Conservation (phyloP, 1,140 invertebrate genomes). For the Zaprionus lachaisei region DNA sequence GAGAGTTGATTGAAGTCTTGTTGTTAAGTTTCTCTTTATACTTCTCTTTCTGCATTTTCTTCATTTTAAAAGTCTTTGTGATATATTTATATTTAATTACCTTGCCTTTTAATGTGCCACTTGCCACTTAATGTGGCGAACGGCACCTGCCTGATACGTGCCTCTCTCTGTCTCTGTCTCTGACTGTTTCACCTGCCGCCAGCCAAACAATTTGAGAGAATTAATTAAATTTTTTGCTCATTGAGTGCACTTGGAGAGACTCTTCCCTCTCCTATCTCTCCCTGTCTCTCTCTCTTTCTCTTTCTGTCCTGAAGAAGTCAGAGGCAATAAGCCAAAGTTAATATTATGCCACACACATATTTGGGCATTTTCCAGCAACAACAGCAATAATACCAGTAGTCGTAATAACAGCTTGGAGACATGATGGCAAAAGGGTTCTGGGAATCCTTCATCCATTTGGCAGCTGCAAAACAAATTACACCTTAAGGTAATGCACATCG, state of each 20-base stretch:
- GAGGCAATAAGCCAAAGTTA: slow-evolving; percentile 41
- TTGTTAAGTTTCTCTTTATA: too few species aligned
- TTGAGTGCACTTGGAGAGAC: slow-evolving; percentile 49
- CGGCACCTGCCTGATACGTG: background rate
- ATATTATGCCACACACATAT: slow-evolving; percentile 56
- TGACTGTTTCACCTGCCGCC: background rate
- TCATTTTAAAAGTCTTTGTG: background rate
- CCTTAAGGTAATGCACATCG: slow-evolving; percentile 54
- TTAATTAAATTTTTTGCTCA: slow-evolving; percentile 70
- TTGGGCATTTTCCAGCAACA: slow-evolving; percentile 19
- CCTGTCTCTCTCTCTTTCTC: background rate
- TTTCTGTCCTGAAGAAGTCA: background rate
- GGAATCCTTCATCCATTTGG: slow-evolving; percentile 22
- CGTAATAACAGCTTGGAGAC: slow-evolving; percentile 4
- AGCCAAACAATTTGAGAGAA: slow-evolving; percentile 36
- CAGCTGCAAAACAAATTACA: slow-evolving; percentile 63
- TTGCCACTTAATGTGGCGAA: slow-evolving; percentile 10
- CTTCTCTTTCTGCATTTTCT: background rate
- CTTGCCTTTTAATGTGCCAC: too few species aligned
- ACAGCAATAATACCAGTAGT: background rate
- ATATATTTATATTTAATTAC: background rate
- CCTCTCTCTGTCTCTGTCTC: background rate
- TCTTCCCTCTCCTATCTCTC: background rate
- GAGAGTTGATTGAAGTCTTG: background rate
- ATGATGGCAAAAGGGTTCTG: slow-evolving; percentile 7